A percentile compares a stretch with the other conserved stretches of the same genome.
These are phyloP conservation scores for Brachyhypopomus gauderio DNA, from an alignment of 2,113 vertebrate genomes.

Conservation along the genomic window DNA sequence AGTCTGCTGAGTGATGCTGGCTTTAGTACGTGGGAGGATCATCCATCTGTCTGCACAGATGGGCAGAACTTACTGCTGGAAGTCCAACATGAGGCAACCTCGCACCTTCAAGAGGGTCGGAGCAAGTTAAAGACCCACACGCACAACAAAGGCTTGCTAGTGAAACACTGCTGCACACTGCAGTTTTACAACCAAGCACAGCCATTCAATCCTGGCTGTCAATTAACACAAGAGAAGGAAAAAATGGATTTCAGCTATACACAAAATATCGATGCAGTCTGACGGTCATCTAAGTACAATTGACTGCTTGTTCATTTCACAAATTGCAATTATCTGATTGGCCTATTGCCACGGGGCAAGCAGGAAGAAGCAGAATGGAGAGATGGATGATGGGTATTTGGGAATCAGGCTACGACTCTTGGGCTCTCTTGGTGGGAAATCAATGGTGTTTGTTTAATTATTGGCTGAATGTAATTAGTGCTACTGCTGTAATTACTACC, in stretches of 20 bases:
- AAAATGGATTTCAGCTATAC: slow-evolving; percentile 58
- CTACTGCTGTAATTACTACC: slow-evolving; percentile 73
- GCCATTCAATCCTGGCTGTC: slow-evolving; percentile 59
- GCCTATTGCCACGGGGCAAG: slow-evolving; percentile 72
- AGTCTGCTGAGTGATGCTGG: slow-evolving; percentile 37
- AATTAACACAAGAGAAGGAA: slow-evolving; percentile 66
- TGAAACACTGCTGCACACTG: too few species aligned
- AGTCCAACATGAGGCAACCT: slow-evolving; percentile 19
- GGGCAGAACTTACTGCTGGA: slow-evolving; percentile 42
- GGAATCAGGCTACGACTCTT: slow-evolving; percentile 39
- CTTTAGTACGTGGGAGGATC: slow-evolving; percentile 42
- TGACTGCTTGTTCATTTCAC: slow-evolving; percentile 75
- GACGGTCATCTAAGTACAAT: slow-evolving; percentile 69
- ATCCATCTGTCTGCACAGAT: slow-evolving; percentile 61
- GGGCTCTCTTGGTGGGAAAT: slow-evolving; percentile 70
- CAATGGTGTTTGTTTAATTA: slow-evolving; percentile 82
- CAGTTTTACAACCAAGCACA: slow-evolving; percentile 15
- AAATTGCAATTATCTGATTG: slow-evolving; percentile 78
- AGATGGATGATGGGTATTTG: slow-evolving; percentile 39
- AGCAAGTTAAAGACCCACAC: neutral
- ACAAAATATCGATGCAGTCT: slow-evolving; percentile 67
- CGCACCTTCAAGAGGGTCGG: slow-evolving; percentile 42
- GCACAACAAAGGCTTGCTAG: too few species aligned
- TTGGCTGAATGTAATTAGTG: slow-evolving; percentile 77
- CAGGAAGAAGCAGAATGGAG: slow-evolving; percentile 63